A percentile compares a stretch with the other conserved stretches of the same genome.
phyloP scores from a whole-genome alignment of 2,113 vertebrate genomes.

The Lampris incognitus region DNA sequence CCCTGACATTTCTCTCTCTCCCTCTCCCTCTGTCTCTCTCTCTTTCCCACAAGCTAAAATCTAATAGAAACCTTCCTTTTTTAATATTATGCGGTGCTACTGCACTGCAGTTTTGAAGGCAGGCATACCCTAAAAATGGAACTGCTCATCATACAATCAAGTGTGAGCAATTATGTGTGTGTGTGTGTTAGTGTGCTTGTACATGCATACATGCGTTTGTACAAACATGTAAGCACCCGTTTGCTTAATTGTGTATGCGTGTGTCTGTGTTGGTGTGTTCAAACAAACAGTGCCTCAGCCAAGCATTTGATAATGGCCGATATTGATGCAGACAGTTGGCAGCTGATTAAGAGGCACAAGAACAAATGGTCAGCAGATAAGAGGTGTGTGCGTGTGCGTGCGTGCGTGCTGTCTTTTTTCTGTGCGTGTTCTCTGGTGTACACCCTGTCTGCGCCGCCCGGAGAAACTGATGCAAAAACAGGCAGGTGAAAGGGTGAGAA shows the following conservation, averaged over 20 bases:
- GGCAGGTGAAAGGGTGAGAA: neutral
- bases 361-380: slow-evolving; percentile 37
- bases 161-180: slow-evolving; percentile 18
- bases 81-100: slow-evolving; percentile 22
- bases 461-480: slow-evolving; percentile 39
- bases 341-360: slow-evolving; percentile 31
- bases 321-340: slow-evolving; percentile 55
- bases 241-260: slow-evolving; percentile 25
- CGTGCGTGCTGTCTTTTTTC: neutral
- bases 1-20: neutral
- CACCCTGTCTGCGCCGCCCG: slow-evolving; percentile 22
- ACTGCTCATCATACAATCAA: slow-evolving; percentile 30
- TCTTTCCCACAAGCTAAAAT: slow-evolving; percentile 50
- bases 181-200: slow-evolving; percentile 10
- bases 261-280: slow-evolving; percentile 22
- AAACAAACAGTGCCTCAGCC: slow-evolving; percentile 42
- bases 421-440: slow-evolving; percentile 3
- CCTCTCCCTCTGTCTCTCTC: slow-evolving; percentile 7
- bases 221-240: slow-evolving; percentile 28
- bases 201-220: neutral
- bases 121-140: slow-evolving; percentile 49
- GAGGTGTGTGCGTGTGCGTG: slow-evolving; percentile 14
- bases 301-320: slow-evolving; percentile 44
- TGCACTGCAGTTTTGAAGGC: slow-evolving; percentile 42
- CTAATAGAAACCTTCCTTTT: slow-evolving; percentile 64